These are phyloP conservation scores for Andricus curvator DNA, from an alignment of 2,888 invertebrate species.

Conservation along the genomic window DNA sequence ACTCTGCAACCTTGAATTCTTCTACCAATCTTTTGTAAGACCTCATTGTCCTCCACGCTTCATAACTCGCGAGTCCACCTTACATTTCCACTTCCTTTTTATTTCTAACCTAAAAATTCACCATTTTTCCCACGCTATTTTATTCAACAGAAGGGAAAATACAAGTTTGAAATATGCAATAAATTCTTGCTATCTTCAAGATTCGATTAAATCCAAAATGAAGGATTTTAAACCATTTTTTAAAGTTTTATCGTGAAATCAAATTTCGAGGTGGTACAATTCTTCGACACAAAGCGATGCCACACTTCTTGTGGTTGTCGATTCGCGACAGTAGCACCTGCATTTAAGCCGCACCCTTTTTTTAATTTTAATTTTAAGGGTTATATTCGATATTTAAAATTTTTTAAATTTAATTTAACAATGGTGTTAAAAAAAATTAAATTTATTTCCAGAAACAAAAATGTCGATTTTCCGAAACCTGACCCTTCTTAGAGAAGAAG, in stretches of 20 bases:
- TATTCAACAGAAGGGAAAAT: not conserved
- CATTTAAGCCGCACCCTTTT: not conserved
- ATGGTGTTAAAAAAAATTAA: not conserved
- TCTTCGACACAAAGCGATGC: not conserved
- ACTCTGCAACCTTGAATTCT: conserved; percentile 49
- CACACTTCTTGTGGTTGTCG: too few species aligned
- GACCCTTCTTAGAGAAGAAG: not conserved
- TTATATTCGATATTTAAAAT: not conserved
- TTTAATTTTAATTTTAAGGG: not conserved
- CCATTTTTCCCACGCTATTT: not conserved
- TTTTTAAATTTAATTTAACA: not conserved
- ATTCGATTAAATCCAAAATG: not conserved
- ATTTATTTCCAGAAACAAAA: not conserved
- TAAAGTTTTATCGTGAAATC: not conserved
- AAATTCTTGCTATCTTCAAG: not conserved
- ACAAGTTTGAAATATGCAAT: not conserved
- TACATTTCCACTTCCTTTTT: not conserved
- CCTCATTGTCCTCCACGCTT: conserved; percentile 21
- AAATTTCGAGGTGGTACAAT: conserved; percentile 1
- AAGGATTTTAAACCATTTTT: not conserved
- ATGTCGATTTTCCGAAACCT: not conserved
- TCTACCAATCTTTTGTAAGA: conserved; percentile 52
- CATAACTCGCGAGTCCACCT: not conserved
- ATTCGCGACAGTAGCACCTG: too few species aligned
- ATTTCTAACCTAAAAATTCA: conserved; percentile 1